These are phyloP conservation scores for Noctua janthe DNA, from an alignment of 2,888 invertebrate species.

Conservation along the genomic window DNA sequence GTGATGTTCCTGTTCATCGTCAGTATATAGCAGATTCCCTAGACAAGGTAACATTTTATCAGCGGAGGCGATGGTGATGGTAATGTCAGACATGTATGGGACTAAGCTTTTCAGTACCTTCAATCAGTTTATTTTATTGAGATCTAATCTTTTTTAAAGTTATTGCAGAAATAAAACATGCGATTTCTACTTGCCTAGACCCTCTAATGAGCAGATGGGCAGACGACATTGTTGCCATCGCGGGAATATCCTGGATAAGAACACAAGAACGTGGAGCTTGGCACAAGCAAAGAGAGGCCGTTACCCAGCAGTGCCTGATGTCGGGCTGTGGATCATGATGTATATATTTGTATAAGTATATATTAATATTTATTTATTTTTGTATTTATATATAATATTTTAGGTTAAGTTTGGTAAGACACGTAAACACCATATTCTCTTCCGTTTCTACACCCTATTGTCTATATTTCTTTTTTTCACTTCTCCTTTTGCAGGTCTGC, in stretches of 20 bases:
- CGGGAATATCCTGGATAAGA: background rate
- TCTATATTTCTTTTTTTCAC: too few species aligned
- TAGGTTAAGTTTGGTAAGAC: too few species aligned
- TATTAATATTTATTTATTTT: too few species aligned
- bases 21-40: background rate
- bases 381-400: too few species aligned
- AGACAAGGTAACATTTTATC: background rate
- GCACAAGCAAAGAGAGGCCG: background rate
- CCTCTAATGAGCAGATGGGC: background rate
- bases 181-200: background rate
- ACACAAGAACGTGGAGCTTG: too few species aligned
- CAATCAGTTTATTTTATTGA: background rate
- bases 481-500: too few species aligned
- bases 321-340: background rate
- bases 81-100: background rate
- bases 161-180: background rate
- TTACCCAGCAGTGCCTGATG: background rate
- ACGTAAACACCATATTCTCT: too few species aligned
- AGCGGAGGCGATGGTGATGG: background rate
- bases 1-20: background rate
- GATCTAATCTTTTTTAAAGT: background rate
- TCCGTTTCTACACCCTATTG: too few species aligned
- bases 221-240: background rate
- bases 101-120: too few species aligned
- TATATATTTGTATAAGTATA: too few species aligned